Conservation (phyloP, 2,113 vertebrate species). For the Lophotis ruficrista region DNA sequence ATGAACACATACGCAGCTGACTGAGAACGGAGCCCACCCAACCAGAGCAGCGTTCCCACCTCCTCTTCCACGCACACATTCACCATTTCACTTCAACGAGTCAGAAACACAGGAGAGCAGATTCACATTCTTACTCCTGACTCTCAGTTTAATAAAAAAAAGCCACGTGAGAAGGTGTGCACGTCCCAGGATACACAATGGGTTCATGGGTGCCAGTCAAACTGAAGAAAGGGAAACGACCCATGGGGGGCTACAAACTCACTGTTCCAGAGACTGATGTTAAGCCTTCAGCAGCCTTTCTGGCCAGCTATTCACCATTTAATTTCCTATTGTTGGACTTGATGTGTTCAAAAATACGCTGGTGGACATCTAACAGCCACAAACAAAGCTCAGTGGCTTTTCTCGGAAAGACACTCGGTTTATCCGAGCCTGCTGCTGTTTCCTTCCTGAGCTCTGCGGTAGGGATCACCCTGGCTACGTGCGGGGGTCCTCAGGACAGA, state of each 20-base stretch:
- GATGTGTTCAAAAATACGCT: not conserved
- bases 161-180: not conserved
- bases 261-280: not conserved
- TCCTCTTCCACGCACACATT: not conserved
- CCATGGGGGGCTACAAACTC: not conserved
- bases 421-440: not conserved
- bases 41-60: not conserved
- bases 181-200: fast-evolving
- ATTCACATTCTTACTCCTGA: not conserved
- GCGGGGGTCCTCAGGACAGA: not conserved
- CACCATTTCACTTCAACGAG: not conserved
- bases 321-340: not conserved
- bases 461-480: not conserved
- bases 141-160: not conserved
- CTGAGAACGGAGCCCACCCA: not conserved
- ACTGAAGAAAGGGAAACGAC: not conserved
- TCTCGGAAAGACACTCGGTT: not conserved
- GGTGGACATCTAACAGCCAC: too few relatives aligned
- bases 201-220: not conserved
- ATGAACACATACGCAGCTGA: fast-evolving
- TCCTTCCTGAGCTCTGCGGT: not conserved
- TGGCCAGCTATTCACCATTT: not conserved
- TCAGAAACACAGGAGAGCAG: not conserved
- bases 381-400: not conserved
- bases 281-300: not conserved